Base-by-base conservation (phyloP, 1,140 invertebrate species). In the Periplaneta americana region DNA sequence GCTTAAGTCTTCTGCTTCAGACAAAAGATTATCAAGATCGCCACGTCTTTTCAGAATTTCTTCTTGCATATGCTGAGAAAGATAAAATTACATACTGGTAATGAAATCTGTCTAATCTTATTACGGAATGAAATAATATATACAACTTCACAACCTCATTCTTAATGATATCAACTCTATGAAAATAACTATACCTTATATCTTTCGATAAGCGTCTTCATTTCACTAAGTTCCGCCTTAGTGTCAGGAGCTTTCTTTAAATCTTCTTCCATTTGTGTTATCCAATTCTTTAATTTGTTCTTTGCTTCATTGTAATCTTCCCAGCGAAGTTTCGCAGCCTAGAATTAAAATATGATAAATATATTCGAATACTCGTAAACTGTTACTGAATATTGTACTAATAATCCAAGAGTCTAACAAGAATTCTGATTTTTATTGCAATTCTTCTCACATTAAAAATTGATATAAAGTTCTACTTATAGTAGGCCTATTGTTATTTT, bases 201-300 rank as follows among this genome's bases (percentile, higher is more conserved):
- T 85, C 95, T 93, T 86, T 98, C 97, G 2, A 97, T 88, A 32
- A 96, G 89, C 0, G 96, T 97, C 87, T 96, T 97, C 93, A 98
- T 97, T 89, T 97, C 96, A 78, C 95, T 94, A 10, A 97, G 88
- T 88, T 97, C 96, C 36, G 95, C 95, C 85, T 93, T 94, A 1
- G 93, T 94, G 75, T 93, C 90, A 0, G 93, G 91, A 22, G 92
- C 88, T 78, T 90, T 89, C 81, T 92, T 90, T 0, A 97, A 85
- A 34, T 88, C 89, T 75, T 91, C 89, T 87, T 94, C 93, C 0
- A 91, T 93, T 75, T 92, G 92, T 10, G 87, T 89, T 0, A 96
- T 89, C 95, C 95, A 96, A 85, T 91, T 91, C 34, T 93, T 91
- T 1, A 96, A 89, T 75, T 91, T 92, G 36, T 90, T 88, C 82